A percentile compares a stretch with the other conserved stretches of the same genome.
phyloP scores from a whole-genome alignment of 1,140 invertebrate species.

The Tetranychus urticae region DNA sequence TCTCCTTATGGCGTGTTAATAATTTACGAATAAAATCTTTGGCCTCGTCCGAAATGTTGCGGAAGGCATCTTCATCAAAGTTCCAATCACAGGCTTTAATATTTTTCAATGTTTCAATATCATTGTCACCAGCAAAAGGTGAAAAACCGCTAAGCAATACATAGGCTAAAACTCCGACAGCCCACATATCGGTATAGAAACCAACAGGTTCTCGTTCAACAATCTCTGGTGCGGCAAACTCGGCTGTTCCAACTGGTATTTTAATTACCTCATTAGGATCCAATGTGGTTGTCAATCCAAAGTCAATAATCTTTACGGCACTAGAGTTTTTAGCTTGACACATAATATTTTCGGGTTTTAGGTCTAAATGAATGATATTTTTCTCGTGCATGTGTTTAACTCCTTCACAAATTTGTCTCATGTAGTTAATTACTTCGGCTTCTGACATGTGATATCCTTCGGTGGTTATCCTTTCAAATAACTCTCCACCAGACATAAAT shows the following conservation, averaged over 20 bases:
- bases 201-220: constrained; percentile 93
- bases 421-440: constrained; percentile 97
- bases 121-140: constrained; percentile 94
- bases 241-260: constrained; percentile 93
- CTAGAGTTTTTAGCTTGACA: constrained; percentile 84
- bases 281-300: constrained; percentile 86
- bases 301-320: constrained; percentile 85
- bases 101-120: constrained; percentile 92
- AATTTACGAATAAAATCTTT: constrained; percentile 91
- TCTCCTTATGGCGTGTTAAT: constrained; percentile 82
- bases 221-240: constrained; percentile 98
- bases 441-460: constrained; percentile 96
- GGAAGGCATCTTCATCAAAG: constrained; percentile 82
- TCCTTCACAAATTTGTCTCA: constrained; percentile 94
- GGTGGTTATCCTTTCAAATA: constrained; percentile 92
- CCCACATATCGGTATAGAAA: constrained; percentile 99
- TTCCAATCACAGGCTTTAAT: constrained; percentile 96
- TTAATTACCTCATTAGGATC: constrained; percentile 97
- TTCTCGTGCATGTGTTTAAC: constrained; percentile 98
- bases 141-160: constrained; percentile 90
- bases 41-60: constrained; percentile 72
- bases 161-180: constrained; percentile 86
- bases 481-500: constrained; percentile 91
- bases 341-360: constrained; percentile 92
- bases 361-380: constrained; percentile 88